phyloP scores from a whole-genome alignment of 2,113 vertebrate genomes.

The rat (Rattus norvegicus) region GRCr8 NC_086020.1:105879501-105880000 shows the following conservation, averaged over 20 bases:
- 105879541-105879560: neutral
- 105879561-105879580: neutral
- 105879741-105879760: conserved; percentile 8
- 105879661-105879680: neutral
- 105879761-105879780: neutral
- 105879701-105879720: neutral
- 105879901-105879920: neutral
- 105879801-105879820: neutral
- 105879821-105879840: neutral
- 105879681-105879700: neutral
- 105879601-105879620: neutral
- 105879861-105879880: neutral
- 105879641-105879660: neutral
- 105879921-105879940: neutral
- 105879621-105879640: neutral
- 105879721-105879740: neutral
- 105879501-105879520: conserved; percentile 25
- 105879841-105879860: neutral
- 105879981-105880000: neutral
- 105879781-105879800: neutral
- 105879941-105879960: neutral
- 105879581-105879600: neutral
- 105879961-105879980: neutral
- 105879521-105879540: neutral
- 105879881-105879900: neutral